Base-by-base conservation (phyloP, 92 coral and sea anemone genomes). In the Parazoanthus swiftii region DNA sequence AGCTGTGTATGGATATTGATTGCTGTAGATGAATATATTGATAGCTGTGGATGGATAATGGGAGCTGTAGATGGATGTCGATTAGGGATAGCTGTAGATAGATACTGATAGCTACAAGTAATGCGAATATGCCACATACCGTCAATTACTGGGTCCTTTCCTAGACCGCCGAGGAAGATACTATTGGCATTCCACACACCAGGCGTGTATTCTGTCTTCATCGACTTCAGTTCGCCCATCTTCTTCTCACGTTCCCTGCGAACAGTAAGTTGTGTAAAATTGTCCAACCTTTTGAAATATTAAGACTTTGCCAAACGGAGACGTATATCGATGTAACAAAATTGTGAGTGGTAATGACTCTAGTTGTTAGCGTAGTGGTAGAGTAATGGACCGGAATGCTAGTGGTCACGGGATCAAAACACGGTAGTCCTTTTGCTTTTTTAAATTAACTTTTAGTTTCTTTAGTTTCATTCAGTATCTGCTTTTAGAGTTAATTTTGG, bases 111-210 rank as follows among this genome's bases (percentile, higher is more conserved):
- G 84, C 39, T 56, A 9, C 29, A 51, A 35, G 10, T 35, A 14
- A 16, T 56, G n/a, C 8, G 23, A 44, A 38, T 29, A 29, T 18
- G 0, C n/a, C 77, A 79, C 89, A 82, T 59, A 94, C 98, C 98
- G 26, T 95, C 86, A 35, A 96, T 88, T 35, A 85, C 93, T 37
- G 99, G 99, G 50, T 96, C 98, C 77, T 96, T 94, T 25, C 99
- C 99, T 58, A 96, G 94, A n/a, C 99, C 99, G 39, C 99, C 99
- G 14, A 96, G 76, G 81, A 96, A 90, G 10, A 96, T 93, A 36
- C 95, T 93, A 88, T 96, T 95, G 3, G 91, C 99, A 74, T 96
- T 96, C 99, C 99, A 95, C 77, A 89, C 87, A 21, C 99, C 98
- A 74, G 97, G 88, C 16, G 77, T 81, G 90, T 82, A 97, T 5